Evolutionary conservation across 2,113 vertebrate species (phyloP), one percentile per base, ranked within the genome.

Genomic region (Bufo bufo): DNA sequence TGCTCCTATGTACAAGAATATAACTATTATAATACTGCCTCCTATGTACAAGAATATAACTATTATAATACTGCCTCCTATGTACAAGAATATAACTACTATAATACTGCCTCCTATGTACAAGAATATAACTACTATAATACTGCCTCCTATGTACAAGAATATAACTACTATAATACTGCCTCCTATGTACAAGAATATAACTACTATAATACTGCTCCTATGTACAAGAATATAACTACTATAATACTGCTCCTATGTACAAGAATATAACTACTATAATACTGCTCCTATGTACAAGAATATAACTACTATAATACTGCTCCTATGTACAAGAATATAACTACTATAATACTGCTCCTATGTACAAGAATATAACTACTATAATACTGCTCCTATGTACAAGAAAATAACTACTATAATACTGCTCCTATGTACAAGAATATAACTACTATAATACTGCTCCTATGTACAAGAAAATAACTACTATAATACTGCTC

Each of bases 361-460:
- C 58, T 61, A 61, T 61, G 16, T 61, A 61, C 58, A 61, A 61
- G 58, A 61, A 61, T 61, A 61, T 61, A 61, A 61, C 58, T 61
- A 61, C 58, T 61, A 61, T 61, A 61, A 61, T 61, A 61, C 16
- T 61, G 33, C 33, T 33, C 33, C 33, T 33, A 33, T 33, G 33
- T 33, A 33, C 61, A 66, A 66, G 63, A 66, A 66, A 23, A 66
- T 66, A 66, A 23, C 63, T 66, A 66, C 63, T 66, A 66, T 66
- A 66, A 66, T 66, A 66, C n/a, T 66, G n/a, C n/a, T 11, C 63
- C 63, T 66, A 66, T 66, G 16, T 66, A 66, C 20, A 66, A 23
- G 63, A 66, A 66, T 66, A 66, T 66, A 66, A 66, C 63, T 66
- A 66, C 63, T 66, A 66, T 66, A 66, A 66, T 66, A 66, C 63